Base-by-base conservation (phyloP, 92 coral and sea anemone genomes). In the Parazoanthus atlanticus region DNA sequence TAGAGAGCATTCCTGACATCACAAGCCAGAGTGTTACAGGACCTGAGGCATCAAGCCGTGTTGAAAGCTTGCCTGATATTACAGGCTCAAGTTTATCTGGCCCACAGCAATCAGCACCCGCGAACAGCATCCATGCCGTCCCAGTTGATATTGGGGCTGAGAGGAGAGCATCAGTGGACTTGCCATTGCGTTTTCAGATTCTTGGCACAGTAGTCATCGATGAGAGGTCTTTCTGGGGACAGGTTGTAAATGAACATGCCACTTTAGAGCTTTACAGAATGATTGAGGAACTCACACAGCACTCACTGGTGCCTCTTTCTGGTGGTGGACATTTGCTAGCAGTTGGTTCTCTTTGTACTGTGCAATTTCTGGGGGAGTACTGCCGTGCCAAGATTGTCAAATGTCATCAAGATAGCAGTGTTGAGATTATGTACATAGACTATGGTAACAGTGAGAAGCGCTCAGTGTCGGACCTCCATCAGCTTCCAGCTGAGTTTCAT, bases 141-240 rank as follows among this genome's bases (percentile, higher is more conserved):
- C 12, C 86, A 78, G 28, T 30, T 78, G 58, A 80, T 73, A 61
- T 85, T 49, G 38, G 78, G 17, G 26, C 43, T n/a, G n/a, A 36
- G 52, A 4, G 26, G 41, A 36, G 64, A 38, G 46, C 1, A 56
- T 25, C 25, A 21, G 40, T 15, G 5, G 26, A 83, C 56, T 28
- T 70, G 28, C 73, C 79, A 21, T 30, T 52, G 17, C 30, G 1
- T 21, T 81, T 89, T 26, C 81, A 78, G 8, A 76, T 89, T 47
- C 76, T 89, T 19, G 92, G 88, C 13, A 70, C 92, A 66, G 71
- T 86, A 7, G 84, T 80, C 49, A 56, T 61, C n/a, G 78, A 65
- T 86, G 90, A 69, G 28, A 86, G 85, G 76, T 47, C 87, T 33
- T 79, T 90, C 70, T 90, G 92, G 92, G 92, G 76, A 73, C 91